Conservation (phyloP, 2,113 vertebrate genomes). For the Ictalurus furcatus region DNA sequence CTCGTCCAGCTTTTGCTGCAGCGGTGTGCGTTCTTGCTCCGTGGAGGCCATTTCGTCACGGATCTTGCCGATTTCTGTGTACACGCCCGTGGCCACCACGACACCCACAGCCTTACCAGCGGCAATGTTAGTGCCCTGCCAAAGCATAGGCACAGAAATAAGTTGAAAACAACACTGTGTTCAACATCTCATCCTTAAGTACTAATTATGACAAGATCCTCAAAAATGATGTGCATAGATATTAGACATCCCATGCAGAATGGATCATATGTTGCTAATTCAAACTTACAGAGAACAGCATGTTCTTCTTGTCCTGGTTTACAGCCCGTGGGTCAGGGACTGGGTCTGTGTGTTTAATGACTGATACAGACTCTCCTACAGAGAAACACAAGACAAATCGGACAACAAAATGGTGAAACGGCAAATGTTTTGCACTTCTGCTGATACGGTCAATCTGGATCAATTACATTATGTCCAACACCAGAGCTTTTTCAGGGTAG, state of each 20-base stretch:
- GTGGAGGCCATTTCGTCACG: conserved; percentile 97
- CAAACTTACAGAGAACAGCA: conserved; percentile 96
- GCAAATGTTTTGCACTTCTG: neutral
- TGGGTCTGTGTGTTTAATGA: conserved; percentile 98
- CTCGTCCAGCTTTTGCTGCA: conserved; percentile 97
- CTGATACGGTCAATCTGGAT: neutral
- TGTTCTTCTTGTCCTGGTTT: conserved; percentile 99
- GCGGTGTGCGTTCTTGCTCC: conserved; percentile 92
- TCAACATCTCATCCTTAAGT: conserved; percentile 74
- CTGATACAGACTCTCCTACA: conserved; percentile 95
- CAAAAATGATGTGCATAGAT: neutral
- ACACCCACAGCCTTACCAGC: conserved; percentile 96
- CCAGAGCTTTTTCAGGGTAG: neutral
- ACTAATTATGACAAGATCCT: neutral
- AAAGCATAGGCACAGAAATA: neutral
- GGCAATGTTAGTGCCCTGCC: conserved; percentile 94
- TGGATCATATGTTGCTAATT: neutral
- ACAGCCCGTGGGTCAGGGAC: conserved; percentile 97
- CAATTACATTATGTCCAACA: neutral
- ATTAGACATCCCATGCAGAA: neutral
- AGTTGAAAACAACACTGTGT: neutral
- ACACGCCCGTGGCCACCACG: conserved; percentile 89
- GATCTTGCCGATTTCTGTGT: conserved; percentile 97
- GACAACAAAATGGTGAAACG: neutral
- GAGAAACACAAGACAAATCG: conserved; percentile 31